These are phyloP conservation scores for Carollia perspicillata DNA, from an alignment of 2,113 vertebrate species.

Conservation along the genomic window DNA sequence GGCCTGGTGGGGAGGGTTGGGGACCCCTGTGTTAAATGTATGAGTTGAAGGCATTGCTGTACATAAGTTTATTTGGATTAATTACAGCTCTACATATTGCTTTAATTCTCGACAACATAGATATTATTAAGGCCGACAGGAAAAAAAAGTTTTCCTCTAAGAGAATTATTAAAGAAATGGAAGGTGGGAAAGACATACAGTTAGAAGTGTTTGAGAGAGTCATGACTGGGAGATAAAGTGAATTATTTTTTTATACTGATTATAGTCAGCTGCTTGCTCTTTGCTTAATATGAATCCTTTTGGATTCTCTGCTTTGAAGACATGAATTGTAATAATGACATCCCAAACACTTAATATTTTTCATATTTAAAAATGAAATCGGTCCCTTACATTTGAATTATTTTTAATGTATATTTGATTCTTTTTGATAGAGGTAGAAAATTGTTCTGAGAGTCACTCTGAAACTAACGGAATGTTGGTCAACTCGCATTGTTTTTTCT, in stretches of 20 bases:
- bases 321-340: not conserved
- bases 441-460: not conserved
- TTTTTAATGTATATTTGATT: not conserved
- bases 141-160: not conserved
- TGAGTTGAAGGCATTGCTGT: not conserved
- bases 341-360: not conserved
- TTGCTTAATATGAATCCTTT: not conserved
- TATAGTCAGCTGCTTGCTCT: not conserved
- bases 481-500: not conserved
- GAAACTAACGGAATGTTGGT: not conserved
- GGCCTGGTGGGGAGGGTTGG: no score
- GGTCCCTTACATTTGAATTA: not conserved
- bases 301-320: not conserved
- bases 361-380: constrained; percentile 22
- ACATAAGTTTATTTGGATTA: not conserved
- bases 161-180: not conserved
- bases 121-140: not conserved
- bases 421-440: not conserved
- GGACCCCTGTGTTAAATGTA: not conserved
- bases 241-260: constrained; percentile 2
- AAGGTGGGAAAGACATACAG: not conserved
- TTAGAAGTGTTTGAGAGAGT: constrained; percentile 1
- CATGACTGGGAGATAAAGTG: not conserved
- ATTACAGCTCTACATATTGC: not conserved
- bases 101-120: constrained; percentile 1